Evolutionary conservation across 2,888 invertebrate species (phyloP).

Genomic region (Temnothorax ravouxi): DNA sequence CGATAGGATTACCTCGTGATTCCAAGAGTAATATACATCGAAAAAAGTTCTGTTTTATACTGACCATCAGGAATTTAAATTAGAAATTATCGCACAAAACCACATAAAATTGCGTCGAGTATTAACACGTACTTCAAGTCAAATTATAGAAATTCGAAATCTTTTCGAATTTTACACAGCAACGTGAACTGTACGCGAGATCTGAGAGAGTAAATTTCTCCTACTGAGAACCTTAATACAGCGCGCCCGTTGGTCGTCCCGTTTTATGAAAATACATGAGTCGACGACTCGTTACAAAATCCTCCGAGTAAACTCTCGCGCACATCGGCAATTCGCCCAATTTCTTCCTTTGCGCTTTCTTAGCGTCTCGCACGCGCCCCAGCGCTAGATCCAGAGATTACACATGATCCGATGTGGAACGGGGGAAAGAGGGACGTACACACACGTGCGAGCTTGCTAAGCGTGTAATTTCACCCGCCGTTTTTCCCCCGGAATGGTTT

Average conservation of each 20-base stretch:
- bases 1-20: constrained; percentile 36
- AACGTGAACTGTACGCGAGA: not conserved
- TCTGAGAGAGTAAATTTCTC: not conserved
- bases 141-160: constrained; percentile 31
- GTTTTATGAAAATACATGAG: constrained; percentile 26
- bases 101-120: not conserved
- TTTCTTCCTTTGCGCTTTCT: constrained; percentile 38
- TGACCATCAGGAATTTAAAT: constrained; percentile 38
- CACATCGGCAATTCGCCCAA: constrained; percentile 27
- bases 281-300: constrained; percentile 20
- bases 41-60: constrained; percentile 40
- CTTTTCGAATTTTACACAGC: not conserved
- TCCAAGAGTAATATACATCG: constrained; percentile 14
- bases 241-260: not conserved
- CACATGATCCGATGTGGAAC: not conserved
- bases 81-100: constrained; percentile 41
- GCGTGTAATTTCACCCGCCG: constrained; percentile 52
- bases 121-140: not conserved
- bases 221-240: not conserved
- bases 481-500: constrained; percentile 47
- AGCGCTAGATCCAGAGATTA: not conserved
- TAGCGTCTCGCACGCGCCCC: not conserved
- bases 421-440: not conserved
- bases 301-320: not conserved
- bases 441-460: constrained; percentile 29